A percentile compares a stretch with the other conserved stretches of the same genome.
These are phyloP conservation scores for Synanthedon formicaeformis DNA, from an alignment of 2,888 invertebrate species.

Conservation along the genomic window DNA sequence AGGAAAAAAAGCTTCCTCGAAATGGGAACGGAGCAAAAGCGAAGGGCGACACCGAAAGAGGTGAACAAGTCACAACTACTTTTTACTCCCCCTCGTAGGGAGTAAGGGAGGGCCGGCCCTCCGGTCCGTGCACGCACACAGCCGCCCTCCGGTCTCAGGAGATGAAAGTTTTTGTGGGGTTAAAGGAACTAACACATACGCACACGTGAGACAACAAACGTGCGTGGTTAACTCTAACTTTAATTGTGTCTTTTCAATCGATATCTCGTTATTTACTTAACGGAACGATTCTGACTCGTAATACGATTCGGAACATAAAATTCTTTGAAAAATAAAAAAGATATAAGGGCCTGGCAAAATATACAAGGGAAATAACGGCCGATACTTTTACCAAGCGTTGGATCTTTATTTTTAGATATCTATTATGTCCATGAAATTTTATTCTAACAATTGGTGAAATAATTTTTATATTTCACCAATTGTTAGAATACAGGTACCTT, in stretches of 20 bases:
- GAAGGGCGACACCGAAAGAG: constrained; percentile 68
- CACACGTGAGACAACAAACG: constrained; percentile 60
- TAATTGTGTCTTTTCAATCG: constrained; percentile 71
- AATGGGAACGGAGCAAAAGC: constrained; percentile 17
- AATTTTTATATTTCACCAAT: too few species aligned
- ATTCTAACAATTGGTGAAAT: too few species aligned
- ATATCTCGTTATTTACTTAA: constrained; percentile 35
- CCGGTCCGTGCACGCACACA: constrained; percentile 26
- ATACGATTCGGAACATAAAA: too few species aligned
- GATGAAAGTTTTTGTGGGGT: constrained; percentile 69
- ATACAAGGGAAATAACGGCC: too few species aligned
- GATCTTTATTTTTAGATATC: too few species aligned
- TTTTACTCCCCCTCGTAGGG: constrained; percentile 58
- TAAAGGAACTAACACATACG: constrained; percentile 54
- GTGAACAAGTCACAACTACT: constrained; percentile 69
- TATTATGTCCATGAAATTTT: too few species aligned
- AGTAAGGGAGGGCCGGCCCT: constrained; percentile 44
- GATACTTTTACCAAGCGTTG: too few species aligned
- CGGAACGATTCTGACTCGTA: too few species aligned
- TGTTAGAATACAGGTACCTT: too few species aligned
- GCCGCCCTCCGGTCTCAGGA: constrained; percentile 46
- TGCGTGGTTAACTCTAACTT: constrained; percentile 64
- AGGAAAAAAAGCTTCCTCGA: not conserved
- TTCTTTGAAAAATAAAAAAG: too few species aligned
- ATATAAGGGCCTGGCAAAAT: too few species aligned